phyloP scores from a whole-genome alignment of 30 jellyfish, hydroid and myxozoan genomes.

The Aurelia sp. region DNA sequence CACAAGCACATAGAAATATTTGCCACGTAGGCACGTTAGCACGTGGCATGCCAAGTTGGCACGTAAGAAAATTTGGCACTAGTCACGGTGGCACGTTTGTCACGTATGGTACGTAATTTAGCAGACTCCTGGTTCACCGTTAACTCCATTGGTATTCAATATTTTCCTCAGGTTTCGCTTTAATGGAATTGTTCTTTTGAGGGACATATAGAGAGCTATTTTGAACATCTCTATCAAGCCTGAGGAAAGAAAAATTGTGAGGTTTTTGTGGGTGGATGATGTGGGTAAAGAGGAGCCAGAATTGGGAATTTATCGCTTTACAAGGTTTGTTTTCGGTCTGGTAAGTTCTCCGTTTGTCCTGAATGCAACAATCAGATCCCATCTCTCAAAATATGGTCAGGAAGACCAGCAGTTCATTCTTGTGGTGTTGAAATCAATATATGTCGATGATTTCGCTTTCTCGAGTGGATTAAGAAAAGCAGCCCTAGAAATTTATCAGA shows the following conservation, averaged over 20 bases:
- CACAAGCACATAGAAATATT: too few species aligned
- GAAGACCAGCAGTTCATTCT: neutral
- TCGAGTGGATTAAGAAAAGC: neutral
- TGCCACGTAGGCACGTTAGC: too few species aligned
- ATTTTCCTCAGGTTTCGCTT: slow-evolving; percentile 5
- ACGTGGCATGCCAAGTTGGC: too few species aligned
- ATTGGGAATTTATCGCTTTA: neutral
- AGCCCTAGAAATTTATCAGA: neutral
- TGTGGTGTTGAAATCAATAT: neutral
- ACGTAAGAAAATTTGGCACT: too few species aligned
- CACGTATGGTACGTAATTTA: too few species aligned
- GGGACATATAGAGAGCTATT: slow-evolving; percentile 37
- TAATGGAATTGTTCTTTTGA: neutral
- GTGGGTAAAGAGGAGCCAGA: neutral
- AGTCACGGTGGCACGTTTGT: too few species aligned
- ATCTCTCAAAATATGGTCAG: neutral
- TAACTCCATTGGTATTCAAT: neutral
- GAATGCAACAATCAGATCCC: neutral
- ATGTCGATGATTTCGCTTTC: neutral
- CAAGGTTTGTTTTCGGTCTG: slow-evolving; percentile 1
- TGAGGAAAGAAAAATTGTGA: neutral
- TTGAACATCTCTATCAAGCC: neutral
- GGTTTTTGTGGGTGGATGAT: slow-evolving; percentile 18
- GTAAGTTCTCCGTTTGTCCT: neutral
- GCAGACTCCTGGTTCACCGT: slow-evolving; percentile 12